Evolutionary conservation across 2,797 vertebrate genomes (phyloP).

Genomic region (Scyliorhinus canicula): DNA sequence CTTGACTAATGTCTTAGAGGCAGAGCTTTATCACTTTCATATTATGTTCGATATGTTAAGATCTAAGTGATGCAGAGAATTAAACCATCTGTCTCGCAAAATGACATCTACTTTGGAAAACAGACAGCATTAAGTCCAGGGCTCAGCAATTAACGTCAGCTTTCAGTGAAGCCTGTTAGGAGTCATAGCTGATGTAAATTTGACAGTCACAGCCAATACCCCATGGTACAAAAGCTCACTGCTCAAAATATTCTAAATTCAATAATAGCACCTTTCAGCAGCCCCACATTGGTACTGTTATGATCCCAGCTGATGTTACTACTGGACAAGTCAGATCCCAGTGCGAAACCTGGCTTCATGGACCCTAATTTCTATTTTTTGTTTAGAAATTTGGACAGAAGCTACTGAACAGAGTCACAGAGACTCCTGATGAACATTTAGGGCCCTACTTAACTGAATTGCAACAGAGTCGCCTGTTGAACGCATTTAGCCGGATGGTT

Average conservation of each 20-base stretch:
- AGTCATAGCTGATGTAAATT: constrained; percentile 20
- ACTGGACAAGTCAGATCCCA: no score
- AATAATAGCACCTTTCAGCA: neutral
- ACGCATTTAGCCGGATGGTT: no score
- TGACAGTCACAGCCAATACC: neutral
- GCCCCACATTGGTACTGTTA: neutral
- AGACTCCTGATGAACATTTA: no score
- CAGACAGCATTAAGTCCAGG: neutral
- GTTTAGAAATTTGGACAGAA: no score
- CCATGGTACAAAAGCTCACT: neutral
- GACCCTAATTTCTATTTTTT: no score
- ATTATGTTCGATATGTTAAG: neutral
- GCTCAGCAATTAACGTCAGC: constrained; percentile 13
- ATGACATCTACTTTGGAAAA: constrained; percentile 34
- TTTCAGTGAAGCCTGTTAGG: constrained; percentile 18
- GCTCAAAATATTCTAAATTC: constrained; percentile 7
- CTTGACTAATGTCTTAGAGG: neutral
- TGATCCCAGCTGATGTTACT: no score
- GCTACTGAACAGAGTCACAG: no score
- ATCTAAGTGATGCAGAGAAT: constrained; percentile 16
- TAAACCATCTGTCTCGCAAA: constrained; percentile 19
- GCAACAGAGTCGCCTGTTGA: no score
- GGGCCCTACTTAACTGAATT: no score
- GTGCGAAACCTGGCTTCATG: no score
- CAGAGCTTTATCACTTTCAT: neutral